These are phyloP conservation scores for Pseudochromis fuscus DNA, from an alignment of 2,797 vertebrate species.

Conservation along the genomic window DNA sequence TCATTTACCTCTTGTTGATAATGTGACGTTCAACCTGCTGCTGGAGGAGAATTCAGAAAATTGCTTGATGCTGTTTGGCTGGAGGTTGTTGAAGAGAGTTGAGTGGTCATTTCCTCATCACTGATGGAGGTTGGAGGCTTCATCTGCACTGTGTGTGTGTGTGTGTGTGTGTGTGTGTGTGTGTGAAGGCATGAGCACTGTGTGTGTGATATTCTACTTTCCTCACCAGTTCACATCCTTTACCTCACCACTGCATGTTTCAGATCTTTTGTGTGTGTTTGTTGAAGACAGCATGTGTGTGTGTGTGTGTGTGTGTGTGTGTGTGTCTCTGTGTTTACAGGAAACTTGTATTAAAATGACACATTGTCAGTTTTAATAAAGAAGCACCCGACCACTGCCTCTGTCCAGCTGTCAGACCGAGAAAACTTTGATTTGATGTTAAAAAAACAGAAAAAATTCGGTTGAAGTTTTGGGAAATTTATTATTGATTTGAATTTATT, in stretches of 20 bases:
- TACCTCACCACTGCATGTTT: conserved; percentile 46
- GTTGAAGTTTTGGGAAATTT: no score
- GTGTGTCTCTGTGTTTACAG: conserved; percentile 8
- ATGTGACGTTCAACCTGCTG: no score
- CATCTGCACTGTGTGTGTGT: no score
- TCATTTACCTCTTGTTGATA: no score
- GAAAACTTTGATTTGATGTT: no score
- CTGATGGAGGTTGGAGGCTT: conserved; percentile 5
- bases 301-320: conserved; percentile 9
- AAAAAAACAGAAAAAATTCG: background rate
- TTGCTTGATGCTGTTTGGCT: background rate
- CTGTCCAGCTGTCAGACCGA: conserved; percentile 5
- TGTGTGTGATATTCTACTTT: conserved; percentile 3
- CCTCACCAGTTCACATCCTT: conserved; percentile 1
- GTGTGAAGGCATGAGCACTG: background rate
- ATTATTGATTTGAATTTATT: no score
- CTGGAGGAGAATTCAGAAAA: no score
- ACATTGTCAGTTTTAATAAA: conserved; percentile 25
- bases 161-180: background rate
- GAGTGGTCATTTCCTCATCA: conserved; percentile 1
- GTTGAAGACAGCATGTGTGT: conserved; percentile 4
- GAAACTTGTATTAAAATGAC: background rate
- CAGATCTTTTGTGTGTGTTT: conserved; percentile 13
- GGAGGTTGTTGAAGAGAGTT: background rate
- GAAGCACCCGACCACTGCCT: conserved; percentile 60